phyloP scores from a whole-genome alignment of 2,797 vertebrate genomes.

The Synanceia verrucosa region DNA sequence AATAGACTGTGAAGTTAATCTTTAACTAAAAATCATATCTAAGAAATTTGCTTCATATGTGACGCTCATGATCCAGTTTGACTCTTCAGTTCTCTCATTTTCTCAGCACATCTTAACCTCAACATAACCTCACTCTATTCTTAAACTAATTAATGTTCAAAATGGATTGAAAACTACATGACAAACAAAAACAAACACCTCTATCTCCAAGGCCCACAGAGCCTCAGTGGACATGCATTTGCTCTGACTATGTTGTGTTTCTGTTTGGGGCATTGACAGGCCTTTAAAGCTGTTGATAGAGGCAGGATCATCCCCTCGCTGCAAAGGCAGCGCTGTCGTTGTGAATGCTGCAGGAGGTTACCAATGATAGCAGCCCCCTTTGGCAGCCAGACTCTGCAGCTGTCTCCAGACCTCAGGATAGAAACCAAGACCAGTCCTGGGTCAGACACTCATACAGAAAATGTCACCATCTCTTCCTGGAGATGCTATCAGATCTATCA shows the following conservation, averaged over 20 bases:
- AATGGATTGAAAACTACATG: not conserved
- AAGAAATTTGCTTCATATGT: not conserved
- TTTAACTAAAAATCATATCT: not conserved
- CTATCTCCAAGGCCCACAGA: not conserved
- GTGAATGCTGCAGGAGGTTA: conserved; percentile 62
- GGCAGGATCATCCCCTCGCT: conserved; percentile 22
- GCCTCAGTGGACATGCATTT: not conserved
- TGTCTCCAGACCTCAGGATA: conserved; percentile 74
- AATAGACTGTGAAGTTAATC: not conserved
- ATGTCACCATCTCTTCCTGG: conserved; percentile 22
- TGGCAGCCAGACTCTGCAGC: conserved; percentile 73
- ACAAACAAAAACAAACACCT: conserved; percentile 1
- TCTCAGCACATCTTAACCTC: no score
- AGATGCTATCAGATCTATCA: conserved; percentile 19
- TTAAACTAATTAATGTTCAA: not conserved
- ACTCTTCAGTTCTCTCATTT: not conserved
- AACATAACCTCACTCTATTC: not conserved
- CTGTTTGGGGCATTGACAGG: conserved; percentile 36
- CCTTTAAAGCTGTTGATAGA: conserved; percentile 45
- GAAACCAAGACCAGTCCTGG: conserved; percentile 61
- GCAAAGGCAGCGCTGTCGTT: conserved; percentile 52
- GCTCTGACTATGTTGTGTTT: conserved; percentile 22
- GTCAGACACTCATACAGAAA: conserved; percentile 46
- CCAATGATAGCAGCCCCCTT: conserved; percentile 67
- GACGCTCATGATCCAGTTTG: not conserved